Base-by-base conservation (phyloP, 2,797 vertebrate genomes). In the Syncerus caffer region DNA sequence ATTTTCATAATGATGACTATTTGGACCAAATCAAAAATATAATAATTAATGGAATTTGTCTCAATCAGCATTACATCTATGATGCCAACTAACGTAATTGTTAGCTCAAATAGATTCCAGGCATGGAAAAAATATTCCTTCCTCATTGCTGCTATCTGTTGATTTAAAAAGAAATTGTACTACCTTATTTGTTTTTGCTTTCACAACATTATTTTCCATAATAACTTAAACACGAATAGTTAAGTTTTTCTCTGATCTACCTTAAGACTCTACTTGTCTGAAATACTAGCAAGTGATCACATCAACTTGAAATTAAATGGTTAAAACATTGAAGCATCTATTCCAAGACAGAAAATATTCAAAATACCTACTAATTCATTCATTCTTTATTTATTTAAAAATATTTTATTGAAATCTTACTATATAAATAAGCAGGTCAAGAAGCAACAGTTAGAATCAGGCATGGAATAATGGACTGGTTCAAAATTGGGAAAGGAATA, bases 61-160 rank as follows among this genome's bases (percentile, higher is more conserved):
- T 96, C 86, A 38, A 7, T 21, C 78, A 98, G 1, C 13, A 97
- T 76, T 71, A 96, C 1, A 93, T 98, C 97, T 76, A 94, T 1
- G n/a, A 98, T 95, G 93, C 94, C 97, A 29, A 85, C 0, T 47
- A 97, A 14, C 74, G 97, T 96, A 67, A 98, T 97, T 74, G 31
- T 1, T 53, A 97, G 60, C 51, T 98, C 98, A 96, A 97, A 98
- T 45, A 96, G 1, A 42, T 98, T 98, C 98, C 98, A 98, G 25
- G 64, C 13, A 19, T 98, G 84, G 53, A 29, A 95, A 95, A 98
- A 96, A 94, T 98, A 98, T 21, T 93, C 79, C 27, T 67, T 98
- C 29, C 97, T 97, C 97, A 98, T 97, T 92, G 98, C 98, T 88
- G 58, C 86, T 25, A 95, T 79, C 98, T 98, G 97, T 98, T 96